These are phyloP conservation scores for Poecilia picta DNA, from an alignment of 2,797 vertebrate species.

Conservation along the genomic window DNA sequence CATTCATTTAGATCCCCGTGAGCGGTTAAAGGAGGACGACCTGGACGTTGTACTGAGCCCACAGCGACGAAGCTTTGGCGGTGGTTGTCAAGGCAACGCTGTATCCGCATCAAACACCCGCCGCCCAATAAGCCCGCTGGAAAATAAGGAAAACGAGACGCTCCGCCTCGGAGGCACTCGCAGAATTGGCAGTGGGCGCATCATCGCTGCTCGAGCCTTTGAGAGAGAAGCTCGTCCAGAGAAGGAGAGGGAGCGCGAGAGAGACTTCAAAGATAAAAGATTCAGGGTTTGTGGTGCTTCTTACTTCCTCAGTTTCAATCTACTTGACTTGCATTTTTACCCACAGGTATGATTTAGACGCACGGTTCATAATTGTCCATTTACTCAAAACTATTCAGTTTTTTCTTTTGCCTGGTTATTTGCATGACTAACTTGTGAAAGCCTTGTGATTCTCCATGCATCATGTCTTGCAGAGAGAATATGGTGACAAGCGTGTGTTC, in stretches of 20 bases:
- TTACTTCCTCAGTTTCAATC: not conserved
- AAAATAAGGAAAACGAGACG: conserved; percentile 92
- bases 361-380: not conserved
- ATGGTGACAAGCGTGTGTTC: conserved; percentile 94
- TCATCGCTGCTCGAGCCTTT: conserved; percentile 90
- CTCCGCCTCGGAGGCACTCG: conserved; percentile 88
- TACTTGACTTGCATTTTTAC: conserved; percentile 5
- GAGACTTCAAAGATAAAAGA: conserved; percentile 96
- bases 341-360: not conserved
- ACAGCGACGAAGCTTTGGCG: conserved; percentile 94
- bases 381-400: not conserved
- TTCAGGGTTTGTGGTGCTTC: conserved; percentile 87
- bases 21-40: conserved; percentile 96
- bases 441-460: not conserved
- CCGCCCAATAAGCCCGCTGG: conserved; percentile 89
- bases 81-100: conserved; percentile 91
- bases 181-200: conserved; percentile 94
- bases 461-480: conserved; percentile 86
- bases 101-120: conserved; percentile 79
- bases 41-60: conserved; percentile 95
- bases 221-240: conserved; percentile 91
- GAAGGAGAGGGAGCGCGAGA: conserved; percentile 90
- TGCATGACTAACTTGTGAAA: not conserved
- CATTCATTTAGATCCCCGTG: conserved; percentile 87
- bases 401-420: not conserved